Base-by-base conservation (phyloP, 2,888 invertebrate genomes). In the Cephus pulcher region DNA sequence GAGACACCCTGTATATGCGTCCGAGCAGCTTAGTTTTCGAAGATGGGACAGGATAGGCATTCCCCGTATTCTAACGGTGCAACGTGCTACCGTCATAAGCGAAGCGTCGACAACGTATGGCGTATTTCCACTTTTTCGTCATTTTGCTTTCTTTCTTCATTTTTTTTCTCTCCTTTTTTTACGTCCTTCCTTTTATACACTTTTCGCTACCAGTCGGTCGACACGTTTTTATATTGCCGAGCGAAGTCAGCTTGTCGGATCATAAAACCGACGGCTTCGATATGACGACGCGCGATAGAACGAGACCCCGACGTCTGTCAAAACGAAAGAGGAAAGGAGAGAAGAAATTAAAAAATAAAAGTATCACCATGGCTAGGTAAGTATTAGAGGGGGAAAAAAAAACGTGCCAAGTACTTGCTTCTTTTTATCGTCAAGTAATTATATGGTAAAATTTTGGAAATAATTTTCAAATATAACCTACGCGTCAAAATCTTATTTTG, bases 191-290 rank as follows among this genome's bases (percentile, higher is more conserved):
- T 76, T 80, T 78, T 79, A 73, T 73, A 78, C 68, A 74, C 76
- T 82, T 82, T 80, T 76, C 75, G 76, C 73, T 73, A 76, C 77
- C 78, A 74, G 34, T 82, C 68, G 79, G 73, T 80, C 78, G 76
- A 76, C 81, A 79, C 77, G 80, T 82, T 83, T 82, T 83, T 80
- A 83, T 79, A 78, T 79, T 79, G 69, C 75, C 82, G 81, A 40
- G 78, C 75, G 69, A 75, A 78, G 78, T 76, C 85, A 86, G 86
- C 86, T 86, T 86, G 84, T 81, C 82, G 79, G 83, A 84, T 86
- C 85, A 84, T 86, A 86, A 86, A 85, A 74, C 79, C 79, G 33
- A 34, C 71, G 32, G 32, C 32, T 33, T 34, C 71, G 71, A 71
- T 71, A 71, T 71, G 71, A 71, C 32, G 71, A 30, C 0, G 74